Base-by-base conservation (phyloP, 2,113 vertebrate genomes). In the Ceyx cyanopectus region DNA sequence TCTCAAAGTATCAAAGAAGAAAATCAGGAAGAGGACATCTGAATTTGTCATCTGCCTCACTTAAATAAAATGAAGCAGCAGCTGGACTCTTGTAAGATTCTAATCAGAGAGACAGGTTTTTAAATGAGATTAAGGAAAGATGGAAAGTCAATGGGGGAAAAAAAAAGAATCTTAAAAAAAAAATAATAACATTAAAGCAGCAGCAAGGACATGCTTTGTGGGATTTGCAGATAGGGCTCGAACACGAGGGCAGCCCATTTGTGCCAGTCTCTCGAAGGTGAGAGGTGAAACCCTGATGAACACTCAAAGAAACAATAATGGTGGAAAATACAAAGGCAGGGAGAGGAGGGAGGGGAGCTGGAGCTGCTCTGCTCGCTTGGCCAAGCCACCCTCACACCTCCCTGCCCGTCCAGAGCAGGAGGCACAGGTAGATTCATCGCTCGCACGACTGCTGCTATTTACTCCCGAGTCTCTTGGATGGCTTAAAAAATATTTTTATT, bases 401-500 rank as follows among this genome's bases (percentile, higher is more conserved):
- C 53, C 53, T 22, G 67, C 76, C 37, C 13, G 10, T 43, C 51
- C n/a, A 3, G 57, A 50, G 56, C 73, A 40, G 11, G 3, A 62
- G 83, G 54, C 81, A 73, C 62, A 58, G 62, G 68, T 29, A 82
- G 53, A 87, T 10, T 9, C 46, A 74, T 15, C 61, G 27, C 70
- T 78, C 41, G 6, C 69, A 61, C 4, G 1, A 34, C 46, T 68
- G 73, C 63, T 77, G 77, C 76, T 50, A 11, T 82, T 60, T 53
- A 68, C 89, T 96, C 82, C 48, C 3, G 8, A 92, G 34, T 73
- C 85, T 72, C 70, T 57, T 32, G 46, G 89, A 85, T 65, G 45
- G 68, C 90, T 94, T 92, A 74, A 85, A 91, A 93, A 80, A 69
- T 78, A 85, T 89, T 74, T 94, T 96, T 92, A 97, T 96, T 94